Evolutionary conservation across 2,797 vertebrate species (phyloP), one percentile per base, ranked within the genome.

Genomic region (Phrynocephalus guinanensis): DNA sequence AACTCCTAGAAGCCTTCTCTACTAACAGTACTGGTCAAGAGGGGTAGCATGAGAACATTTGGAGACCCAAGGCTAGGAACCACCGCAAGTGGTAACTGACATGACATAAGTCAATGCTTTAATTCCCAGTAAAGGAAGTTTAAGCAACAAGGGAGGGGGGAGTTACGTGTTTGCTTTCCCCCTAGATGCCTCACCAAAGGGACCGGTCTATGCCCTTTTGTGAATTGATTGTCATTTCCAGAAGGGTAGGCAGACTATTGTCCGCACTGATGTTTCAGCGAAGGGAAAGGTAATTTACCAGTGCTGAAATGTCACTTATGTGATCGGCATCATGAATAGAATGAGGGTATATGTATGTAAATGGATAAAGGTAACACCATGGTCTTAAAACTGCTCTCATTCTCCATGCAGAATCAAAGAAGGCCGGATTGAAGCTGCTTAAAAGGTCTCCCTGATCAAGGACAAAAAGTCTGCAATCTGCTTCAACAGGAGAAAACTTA

Each of bases 271-370:
- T 90, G 87, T 87, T 33, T 90, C 26, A 86, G 89, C 70, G 5
- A 6, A 79, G 71, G 79, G 70, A 67, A 38, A 85, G 5, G 26
- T 88, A 73, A 79, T 90, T 86, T 90, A 6, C 67, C 84, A 83
- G 2, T 82, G 48, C 10, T 85, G 66, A 85, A 89, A 91, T 30
- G 33, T 6, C 56, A 48, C 0, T 84, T 30, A 24, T 91, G 60
- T 87, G 91, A 91, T 60, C 70, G 5, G 91, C 78, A 89, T 18
- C 10, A 5, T 24, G 10, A 84, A 56, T 48, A 91, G 88, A 84
- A 72, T n/a, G 18, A 85, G 18, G 1, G 0, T 13, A 24, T 30
- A 71, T 1, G 22, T 0, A 86, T 38, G 30, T 2, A 83, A 24
- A 76, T 11, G 1, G 15, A 11, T 86, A 1, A 11, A 11, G 71